Evolutionary conservation across 64 coral and sea anemone species (phyloP).

Genomic region (Porites lutea): DNA sequence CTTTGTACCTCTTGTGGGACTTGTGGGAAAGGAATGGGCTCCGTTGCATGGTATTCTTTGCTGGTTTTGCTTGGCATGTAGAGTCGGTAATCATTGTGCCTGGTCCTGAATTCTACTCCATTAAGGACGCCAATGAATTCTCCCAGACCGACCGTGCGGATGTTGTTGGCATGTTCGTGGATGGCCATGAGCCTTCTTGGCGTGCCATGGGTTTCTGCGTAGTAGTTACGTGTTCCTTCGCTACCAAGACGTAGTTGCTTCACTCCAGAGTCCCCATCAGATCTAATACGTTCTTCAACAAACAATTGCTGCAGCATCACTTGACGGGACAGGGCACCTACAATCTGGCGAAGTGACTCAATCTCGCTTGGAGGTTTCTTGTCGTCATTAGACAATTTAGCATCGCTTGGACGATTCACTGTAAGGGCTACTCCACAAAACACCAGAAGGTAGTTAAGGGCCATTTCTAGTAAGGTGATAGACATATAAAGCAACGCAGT

Average conservation of each 20-base stretch:
- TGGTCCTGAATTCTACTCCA: constrained; percentile 84
- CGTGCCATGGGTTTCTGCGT: constrained; percentile 34
- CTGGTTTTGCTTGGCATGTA: constrained; percentile 44
- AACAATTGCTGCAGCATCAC: constrained; percentile 71
- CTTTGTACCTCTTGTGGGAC: constrained; percentile 63
- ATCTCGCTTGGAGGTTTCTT: background rate
- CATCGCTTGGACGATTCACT: background rate
- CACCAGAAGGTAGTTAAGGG: background rate
- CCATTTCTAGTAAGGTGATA: background rate
- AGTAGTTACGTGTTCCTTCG: constrained; percentile 65
- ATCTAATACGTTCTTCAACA: constrained; percentile 61
- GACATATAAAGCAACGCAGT: too few relatives aligned
- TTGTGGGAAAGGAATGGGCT: constrained; percentile 74
- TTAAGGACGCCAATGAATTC: constrained; percentile 78
- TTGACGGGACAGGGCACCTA: constrained; percentile 31
- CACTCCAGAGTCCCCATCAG: constrained; percentile 70
- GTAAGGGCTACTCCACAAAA: background rate
- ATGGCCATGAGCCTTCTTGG: constrained; percentile 36
- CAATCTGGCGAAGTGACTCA: background rate
- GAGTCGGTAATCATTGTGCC: constrained; percentile 85
- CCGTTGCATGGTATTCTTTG: constrained; percentile 42
- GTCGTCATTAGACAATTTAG: background rate
- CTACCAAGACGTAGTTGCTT: constrained; percentile 46
- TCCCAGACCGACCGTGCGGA: constrained; percentile 77
- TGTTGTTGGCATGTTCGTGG: constrained; percentile 82